These are phyloP conservation scores for Cherax quadricarinatus DNA, from an alignment of 1,140 invertebrate genomes.

Conservation along the genomic window DNA sequence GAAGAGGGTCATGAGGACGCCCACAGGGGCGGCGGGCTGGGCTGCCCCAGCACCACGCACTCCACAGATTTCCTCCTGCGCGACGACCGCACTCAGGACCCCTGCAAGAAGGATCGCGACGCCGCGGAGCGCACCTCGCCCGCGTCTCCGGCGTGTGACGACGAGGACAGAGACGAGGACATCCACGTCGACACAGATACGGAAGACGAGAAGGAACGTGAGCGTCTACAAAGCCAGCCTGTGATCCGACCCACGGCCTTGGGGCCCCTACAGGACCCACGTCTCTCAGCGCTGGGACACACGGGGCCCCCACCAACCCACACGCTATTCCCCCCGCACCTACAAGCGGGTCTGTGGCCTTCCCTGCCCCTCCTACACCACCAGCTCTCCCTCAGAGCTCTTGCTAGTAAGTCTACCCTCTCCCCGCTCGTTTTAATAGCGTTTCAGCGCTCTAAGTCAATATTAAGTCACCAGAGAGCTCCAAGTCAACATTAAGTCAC, in stretches of 20 bases:
- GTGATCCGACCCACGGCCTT: constrained; percentile 61
- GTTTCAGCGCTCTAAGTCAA: background rate
- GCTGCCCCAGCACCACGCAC: constrained; percentile 52
- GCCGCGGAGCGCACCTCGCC: constrained; percentile 9
- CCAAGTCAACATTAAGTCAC: background rate
- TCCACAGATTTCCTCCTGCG: constrained; percentile 57
- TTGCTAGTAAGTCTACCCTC: constrained; percentile 45
- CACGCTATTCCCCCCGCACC: constrained; percentile 53
- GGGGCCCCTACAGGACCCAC: constrained; percentile 56
- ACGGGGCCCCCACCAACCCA: constrained; percentile 43
- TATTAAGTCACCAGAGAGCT: background rate
- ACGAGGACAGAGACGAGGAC: constrained; percentile 54
- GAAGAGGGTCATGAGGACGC: constrained; percentile 35
- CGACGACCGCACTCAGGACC: constrained; percentile 8
- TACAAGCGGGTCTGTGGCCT: constrained; percentile 59
- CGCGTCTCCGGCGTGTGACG: constrained; percentile 28
- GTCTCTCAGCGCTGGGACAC: constrained; percentile 47
- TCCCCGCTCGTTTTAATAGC: background rate
- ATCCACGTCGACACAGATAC: constrained; percentile 67
- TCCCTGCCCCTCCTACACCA: constrained; percentile 60
- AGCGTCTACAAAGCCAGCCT: constrained; percentile 39
- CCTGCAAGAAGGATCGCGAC: constrained; percentile 42
- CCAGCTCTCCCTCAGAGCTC: constrained; percentile 57
- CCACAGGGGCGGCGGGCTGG: background rate
- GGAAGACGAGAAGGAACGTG: constrained; percentile 61